Percentiles rank a stretch among this genome's conserved stretches.
phyloP scores from a whole-genome alignment of 2,888 invertebrate genomes.

The Chaetogeoica ovagalla region DNA sequence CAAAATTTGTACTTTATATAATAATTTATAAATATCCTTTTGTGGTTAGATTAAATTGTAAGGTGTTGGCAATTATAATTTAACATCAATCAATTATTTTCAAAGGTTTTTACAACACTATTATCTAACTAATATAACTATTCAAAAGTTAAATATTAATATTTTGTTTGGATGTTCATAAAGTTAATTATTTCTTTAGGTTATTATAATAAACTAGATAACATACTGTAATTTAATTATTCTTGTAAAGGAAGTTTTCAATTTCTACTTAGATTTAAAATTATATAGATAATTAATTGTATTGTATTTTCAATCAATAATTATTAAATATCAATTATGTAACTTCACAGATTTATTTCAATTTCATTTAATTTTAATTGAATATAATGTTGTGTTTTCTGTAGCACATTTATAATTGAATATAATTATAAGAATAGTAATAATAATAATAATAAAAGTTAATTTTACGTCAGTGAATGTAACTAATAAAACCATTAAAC shows the following conservation, averaged over 20 bases:
- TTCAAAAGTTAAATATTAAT: slow-evolving; percentile 20
- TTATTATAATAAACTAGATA: slow-evolving; percentile 20
- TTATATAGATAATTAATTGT: slow-evolving; percentile 28
- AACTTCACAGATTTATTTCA: background rate
- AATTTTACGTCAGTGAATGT: slow-evolving; percentile 16
- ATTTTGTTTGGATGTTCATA: slow-evolving; percentile 23
- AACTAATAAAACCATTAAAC: slow-evolving; percentile 33
- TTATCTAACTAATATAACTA: no score
- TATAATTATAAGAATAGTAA: no score
- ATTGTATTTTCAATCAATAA: slow-evolving; percentile 10
- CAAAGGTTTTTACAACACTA: slow-evolving; percentile 36
- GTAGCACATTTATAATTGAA: slow-evolving; percentile 36
- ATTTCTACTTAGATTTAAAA: slow-evolving; percentile 34
- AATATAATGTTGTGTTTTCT: slow-evolving; percentile 28
- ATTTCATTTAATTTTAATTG: slow-evolving; percentile 21
- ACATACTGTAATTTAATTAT: slow-evolving; percentile 1
- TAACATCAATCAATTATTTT: slow-evolving; percentile 24
- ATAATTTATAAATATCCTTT: slow-evolving; percentile 20
- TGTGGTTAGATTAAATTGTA: slow-evolving; percentile 32
- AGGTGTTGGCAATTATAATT: slow-evolving; percentile 44
- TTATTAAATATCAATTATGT: slow-evolving; percentile 9
- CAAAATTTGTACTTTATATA: slow-evolving; percentile 7
- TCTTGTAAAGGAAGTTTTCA: background rate
- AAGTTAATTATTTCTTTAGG: slow-evolving; percentile 30
- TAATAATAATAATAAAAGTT: background rate